A percentile compares a stretch with the other conserved stretches of the same genome.
Evolutionary conservation across 92 coral and sea anemone genomes (phyloP).

Genomic region (Paramuricea clavata): DNA sequence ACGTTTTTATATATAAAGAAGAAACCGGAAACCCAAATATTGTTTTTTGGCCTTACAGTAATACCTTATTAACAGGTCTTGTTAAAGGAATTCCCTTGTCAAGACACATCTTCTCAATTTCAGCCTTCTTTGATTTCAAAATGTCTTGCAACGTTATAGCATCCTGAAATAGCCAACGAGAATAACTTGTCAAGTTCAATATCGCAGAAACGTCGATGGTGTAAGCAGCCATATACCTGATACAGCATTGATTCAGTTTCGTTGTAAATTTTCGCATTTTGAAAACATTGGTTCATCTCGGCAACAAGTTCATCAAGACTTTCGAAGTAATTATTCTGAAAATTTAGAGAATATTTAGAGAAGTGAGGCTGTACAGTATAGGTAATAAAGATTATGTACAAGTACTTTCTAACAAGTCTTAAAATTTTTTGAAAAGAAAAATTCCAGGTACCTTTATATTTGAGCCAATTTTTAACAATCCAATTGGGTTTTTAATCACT

Average conservation of each 20-base stretch:
- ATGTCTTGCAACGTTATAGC: constrained; percentile 90
- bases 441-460: constrained; percentile 79
- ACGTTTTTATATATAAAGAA: too few relatives aligned
- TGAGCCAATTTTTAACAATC: constrained; percentile 91
- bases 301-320: constrained; percentile 83
- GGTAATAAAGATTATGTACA: too few relatives aligned
- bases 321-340: constrained; percentile 85
- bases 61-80: constrained; percentile 74
- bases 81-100: constrained; percentile 90
- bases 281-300: constrained; percentile 87
- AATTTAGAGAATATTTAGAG: background rate
- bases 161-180: constrained; percentile 65
- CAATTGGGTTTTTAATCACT: constrained; percentile 94
- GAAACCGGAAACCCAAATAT: too few relatives aligned
- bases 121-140: constrained; percentile 82
- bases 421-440: too few relatives aligned
- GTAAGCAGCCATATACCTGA: constrained; percentile 67
- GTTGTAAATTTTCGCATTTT: constrained; percentile 93
- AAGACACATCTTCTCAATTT: constrained; percentile 69
- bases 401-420: too few relatives aligned
- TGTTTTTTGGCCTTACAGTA: background rate
- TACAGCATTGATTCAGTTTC: constrained; percentile 95
- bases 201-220: too few relatives aligned
- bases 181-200: too few relatives aligned
- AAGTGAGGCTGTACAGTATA: too few relatives aligned